phyloP scores from a whole-genome alignment of 1,140 invertebrate genomes.

The Drosophila nigromelanica region DNA sequence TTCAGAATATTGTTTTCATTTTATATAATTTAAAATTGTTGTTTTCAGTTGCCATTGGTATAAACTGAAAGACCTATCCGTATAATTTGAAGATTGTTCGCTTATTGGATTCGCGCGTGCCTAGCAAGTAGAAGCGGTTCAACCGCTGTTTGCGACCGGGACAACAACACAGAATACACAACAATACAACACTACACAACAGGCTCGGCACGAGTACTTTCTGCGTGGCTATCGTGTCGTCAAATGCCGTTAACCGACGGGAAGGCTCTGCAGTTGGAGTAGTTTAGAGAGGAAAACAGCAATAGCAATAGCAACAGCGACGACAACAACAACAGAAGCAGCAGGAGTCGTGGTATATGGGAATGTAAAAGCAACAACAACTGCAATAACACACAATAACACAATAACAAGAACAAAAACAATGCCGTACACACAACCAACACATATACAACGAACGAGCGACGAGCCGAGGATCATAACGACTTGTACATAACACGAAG shows the following conservation, averaged over 20 bases:
- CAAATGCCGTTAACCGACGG: constrained; percentile 69
- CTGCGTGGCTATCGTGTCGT: constrained; percentile 45
- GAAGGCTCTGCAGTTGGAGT: constrained; percentile 16
- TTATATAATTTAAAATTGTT: background rate
- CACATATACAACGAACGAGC: constrained; percentile 65
- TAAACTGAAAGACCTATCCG: no score
- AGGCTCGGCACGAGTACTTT: constrained; percentile 40
- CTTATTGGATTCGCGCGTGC: background rate
- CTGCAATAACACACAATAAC: constrained; percentile 55
- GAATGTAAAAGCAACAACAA: constrained; percentile 40
- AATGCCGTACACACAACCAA: constrained; percentile 45
- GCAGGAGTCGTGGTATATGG: constrained; percentile 34
- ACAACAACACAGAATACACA: constrained; percentile 53
- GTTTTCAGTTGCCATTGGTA: background rate
- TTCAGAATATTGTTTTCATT: background rate
- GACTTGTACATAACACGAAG: constrained; percentile 73
- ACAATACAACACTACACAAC: constrained; percentile 54
- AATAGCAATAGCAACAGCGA: constrained; percentile 55
- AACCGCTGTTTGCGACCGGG: constrained; percentile 16
- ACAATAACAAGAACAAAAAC: constrained; percentile 58
- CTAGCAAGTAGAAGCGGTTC: background rate
- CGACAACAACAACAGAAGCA: constrained; percentile 32
- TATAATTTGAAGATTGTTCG: background rate
- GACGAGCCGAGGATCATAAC: constrained; percentile 75
- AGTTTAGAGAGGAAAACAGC: constrained; percentile 65